A percentile compares a stretch with the other conserved stretches of the same genome.
These are phyloP conservation scores for Psilopsiagon aurifrons DNA, from an alignment of 2,113 vertebrate genomes.

Conservation along the genomic window DNA sequence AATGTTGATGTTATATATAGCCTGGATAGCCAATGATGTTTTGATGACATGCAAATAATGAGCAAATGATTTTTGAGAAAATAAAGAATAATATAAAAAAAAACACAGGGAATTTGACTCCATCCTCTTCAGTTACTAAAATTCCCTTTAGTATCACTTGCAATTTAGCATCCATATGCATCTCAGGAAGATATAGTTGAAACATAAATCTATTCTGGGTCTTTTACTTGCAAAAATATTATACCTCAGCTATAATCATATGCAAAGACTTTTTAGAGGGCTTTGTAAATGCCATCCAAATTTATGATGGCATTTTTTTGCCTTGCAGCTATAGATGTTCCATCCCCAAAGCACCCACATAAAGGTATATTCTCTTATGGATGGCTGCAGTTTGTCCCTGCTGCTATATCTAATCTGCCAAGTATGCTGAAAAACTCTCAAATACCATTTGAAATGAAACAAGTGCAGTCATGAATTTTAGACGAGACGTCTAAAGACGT, in stretches of 20 bases:
- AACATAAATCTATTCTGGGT: conserved; percentile 69
- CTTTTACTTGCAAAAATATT: conserved; percentile 70
- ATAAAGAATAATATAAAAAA: not conserved
- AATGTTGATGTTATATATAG: not conserved
- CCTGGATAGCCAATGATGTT: not conserved
- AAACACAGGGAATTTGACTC: not conserved
- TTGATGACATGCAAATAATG: conserved; percentile 18
- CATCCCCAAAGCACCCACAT: conserved; percentile 65
- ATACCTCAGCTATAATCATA: conserved; percentile 68
- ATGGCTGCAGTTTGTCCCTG: conserved; percentile 63
- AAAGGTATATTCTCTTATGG: conserved; percentile 66
- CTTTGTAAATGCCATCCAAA: conserved; percentile 73
- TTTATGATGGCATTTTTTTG: conserved; percentile 72
- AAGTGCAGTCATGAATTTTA: conserved; percentile 60
- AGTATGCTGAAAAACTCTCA: conserved; percentile 50
- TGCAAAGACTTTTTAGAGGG: conserved; percentile 70
- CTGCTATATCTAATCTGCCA: conserved; percentile 51
- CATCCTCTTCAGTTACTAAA: conserved; percentile 32
- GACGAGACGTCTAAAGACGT: conserved; percentile 16
- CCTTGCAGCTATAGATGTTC: conserved; percentile 64
- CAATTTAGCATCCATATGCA: conserved; percentile 67
- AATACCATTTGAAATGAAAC: conserved; percentile 43
- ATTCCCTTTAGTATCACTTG: conserved; percentile 57
- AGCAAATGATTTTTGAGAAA: not conserved
- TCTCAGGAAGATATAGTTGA: conserved; percentile 62